Conservation (phyloP, 2,797 vertebrate species). For the Novumbra hubbsi region DNA sequence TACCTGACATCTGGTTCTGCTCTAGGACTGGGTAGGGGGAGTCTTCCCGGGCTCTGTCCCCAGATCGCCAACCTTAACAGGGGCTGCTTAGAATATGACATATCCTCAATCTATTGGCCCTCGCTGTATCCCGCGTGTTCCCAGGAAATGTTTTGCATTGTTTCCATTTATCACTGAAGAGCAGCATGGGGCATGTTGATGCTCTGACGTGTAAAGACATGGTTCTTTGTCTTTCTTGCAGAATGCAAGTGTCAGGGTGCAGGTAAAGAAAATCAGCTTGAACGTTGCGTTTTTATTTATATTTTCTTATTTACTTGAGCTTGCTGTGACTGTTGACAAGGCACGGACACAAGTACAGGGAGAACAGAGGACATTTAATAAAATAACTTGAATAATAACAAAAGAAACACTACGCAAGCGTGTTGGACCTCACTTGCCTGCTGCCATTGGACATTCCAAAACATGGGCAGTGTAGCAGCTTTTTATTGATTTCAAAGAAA, state of each 20-base stretch:
- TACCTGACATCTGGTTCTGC: conserved; percentile 46
- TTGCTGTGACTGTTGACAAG: no score
- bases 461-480: no score
- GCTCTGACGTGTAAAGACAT: conserved; percentile 7
- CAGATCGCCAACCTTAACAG: neutral
- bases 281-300: no score
- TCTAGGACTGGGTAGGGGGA: conserved; percentile 15
- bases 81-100: neutral
- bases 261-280: neutral
- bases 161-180: neutral
- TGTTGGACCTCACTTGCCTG: no score
- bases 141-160: neutral
- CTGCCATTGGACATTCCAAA: no score
- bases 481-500: no score
- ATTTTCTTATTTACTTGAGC: no score
- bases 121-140: neutral
- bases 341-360: no score
- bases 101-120: neutral
- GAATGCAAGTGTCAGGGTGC: neutral
- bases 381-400: no score
- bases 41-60: neutral
- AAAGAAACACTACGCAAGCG: no score
- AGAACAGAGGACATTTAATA: no score
- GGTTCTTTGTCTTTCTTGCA: neutral
- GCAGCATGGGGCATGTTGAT: neutral